Evolutionary conservation across 2,113 vertebrate genomes (phyloP), one percentile per base, ranked within the genome.

Genomic region (Lagopus leucura): DNA sequence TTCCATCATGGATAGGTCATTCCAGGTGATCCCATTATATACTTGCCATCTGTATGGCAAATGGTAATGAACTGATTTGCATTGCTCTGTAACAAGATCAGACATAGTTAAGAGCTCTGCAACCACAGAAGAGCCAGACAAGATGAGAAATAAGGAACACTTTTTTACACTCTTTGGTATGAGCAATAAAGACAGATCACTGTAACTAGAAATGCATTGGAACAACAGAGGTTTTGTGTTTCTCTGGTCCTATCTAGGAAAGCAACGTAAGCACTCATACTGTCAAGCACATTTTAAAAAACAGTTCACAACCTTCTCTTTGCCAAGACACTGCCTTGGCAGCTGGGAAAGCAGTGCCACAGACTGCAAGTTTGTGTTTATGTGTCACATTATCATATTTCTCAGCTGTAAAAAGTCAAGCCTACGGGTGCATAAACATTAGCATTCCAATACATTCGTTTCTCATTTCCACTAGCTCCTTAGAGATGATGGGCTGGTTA

Each of bases 31-130:
- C 8, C 70, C 94, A 22, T 95, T 50, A 8, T 94, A 36, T 17
- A 97, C n/a, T 94, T 99, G 98, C 99, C 99, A 99, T 84, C 97
- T 98, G 95, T 99, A 99, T 1, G 99, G 99, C 32, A 99, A 96
- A 69, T 96, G 89, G 95, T 98, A 99, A 82, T 99, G 99, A 92
- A 98, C 81, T 55, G 94, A 97, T 11, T 7, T 91, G 92, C 99
- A 99, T 82, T 69, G 98, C 17, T 97, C 99, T 99, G 85, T 19
- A 71, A 91, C 13, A 28, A 91, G 34, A 97, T 77, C 40, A 82
- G 80, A 81, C 18, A 85, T 3, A 90, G 57, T 88, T 21, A 96
- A 61, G 32, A 64, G 43, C 16, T 87, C 63, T 64, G 43, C 45
- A 86, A 16, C 40, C 6, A 40, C 10, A 70, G 38, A 74, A 74